Evolutionary conservation across 2,113 vertebrate genomes (phyloP), one percentile per base, ranked within the genome.

Genomic region (Dromaius novaehollandiae): DNA sequence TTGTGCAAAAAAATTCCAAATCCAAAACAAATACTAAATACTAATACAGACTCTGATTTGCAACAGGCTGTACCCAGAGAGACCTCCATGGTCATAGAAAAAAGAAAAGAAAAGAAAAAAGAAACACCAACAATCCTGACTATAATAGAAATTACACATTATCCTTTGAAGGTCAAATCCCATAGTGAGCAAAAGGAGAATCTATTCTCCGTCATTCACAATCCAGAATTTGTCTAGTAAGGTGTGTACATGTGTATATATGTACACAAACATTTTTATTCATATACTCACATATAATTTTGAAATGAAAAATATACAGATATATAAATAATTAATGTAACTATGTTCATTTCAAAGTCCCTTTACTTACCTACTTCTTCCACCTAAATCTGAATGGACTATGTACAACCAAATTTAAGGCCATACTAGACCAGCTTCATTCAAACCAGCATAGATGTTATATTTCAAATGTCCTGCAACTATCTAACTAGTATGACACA

Each of bases 21-120:
- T 50, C 80, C 66, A 70, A 75, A 74, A 53, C 21, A 89, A 73
- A 65, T 36, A 53, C 15, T 53, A 86, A 73, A 92, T 17, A 85
- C 9, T 42, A 26, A 55, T 32, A 55, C 30, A 68, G 38, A 40
- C 9, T 22, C 21, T 63, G 50, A 83, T 51, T 64, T 90, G 40
- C 71, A 88, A 93, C 21, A 93, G 36, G 36, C 9, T 93, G 68
- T 16, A 70, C 16, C 55, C 16, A 20, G 26, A 58, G 18, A 83
- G 11, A 78, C 8, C 28, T 68, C 65, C 6, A 20, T 0, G 1
- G 51, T 36, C n/a, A 46, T 0, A 42, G 25, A 53, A 69, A 53
- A 19, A 69, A 60, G 38, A 17, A 19, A 69, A 60, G 38, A 17
- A 19, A 69, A 60, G 38, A 30, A 58, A 58, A 48, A 19, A n/a